These are phyloP conservation scores for Masnerella sp. DNA, from an alignment of 2,888 invertebrate genomes.

Conservation along the genomic window DNA sequence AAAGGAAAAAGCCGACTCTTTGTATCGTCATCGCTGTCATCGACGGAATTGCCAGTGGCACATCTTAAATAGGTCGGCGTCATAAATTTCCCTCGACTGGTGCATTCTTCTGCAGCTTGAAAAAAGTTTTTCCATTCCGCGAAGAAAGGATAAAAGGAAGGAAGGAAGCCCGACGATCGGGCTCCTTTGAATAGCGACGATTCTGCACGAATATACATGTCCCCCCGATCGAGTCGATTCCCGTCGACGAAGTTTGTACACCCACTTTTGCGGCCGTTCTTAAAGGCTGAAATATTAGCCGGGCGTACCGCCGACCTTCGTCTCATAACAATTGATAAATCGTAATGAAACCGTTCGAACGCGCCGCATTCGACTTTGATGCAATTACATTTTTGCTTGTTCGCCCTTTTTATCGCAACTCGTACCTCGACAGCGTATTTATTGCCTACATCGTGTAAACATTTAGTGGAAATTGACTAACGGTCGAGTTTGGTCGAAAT, in stretches of 20 bases:
- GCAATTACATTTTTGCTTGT: background rate
- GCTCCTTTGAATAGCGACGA: constrained; percentile 61
- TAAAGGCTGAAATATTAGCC: constrained; percentile 42
- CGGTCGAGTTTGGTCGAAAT: too few species aligned
- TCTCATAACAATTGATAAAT: constrained; percentile 10
- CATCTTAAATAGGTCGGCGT: constrained; percentile 48
- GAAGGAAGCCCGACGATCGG: constrained; percentile 54
- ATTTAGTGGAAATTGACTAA: constrained; percentile 1
- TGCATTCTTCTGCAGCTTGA: constrained; percentile 29
- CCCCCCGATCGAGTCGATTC: constrained; percentile 34
- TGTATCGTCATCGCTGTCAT: constrained; percentile 20
- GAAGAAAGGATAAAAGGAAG: constrained; percentile 56
- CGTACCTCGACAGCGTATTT: background rate
- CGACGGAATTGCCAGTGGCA: constrained; percentile 33
- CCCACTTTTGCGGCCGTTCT: constrained; percentile 33
- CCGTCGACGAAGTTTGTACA: constrained; percentile 42
- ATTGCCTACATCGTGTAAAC: constrained; percentile 4
- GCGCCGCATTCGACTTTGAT: background rate
- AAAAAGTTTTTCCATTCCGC: constrained; percentile 63
- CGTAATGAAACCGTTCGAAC: constrained; percentile 2
- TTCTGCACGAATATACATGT: constrained; percentile 60
- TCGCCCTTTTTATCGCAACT: too few species aligned
- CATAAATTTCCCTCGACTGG: constrained; percentile 47
- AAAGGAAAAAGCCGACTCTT: constrained; percentile 7
- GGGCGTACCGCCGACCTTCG: constrained; percentile 18